phyloP scores from a whole-genome alignment of 1,140 invertebrate genomes.

The Dendrolimus punctatus region DNA sequence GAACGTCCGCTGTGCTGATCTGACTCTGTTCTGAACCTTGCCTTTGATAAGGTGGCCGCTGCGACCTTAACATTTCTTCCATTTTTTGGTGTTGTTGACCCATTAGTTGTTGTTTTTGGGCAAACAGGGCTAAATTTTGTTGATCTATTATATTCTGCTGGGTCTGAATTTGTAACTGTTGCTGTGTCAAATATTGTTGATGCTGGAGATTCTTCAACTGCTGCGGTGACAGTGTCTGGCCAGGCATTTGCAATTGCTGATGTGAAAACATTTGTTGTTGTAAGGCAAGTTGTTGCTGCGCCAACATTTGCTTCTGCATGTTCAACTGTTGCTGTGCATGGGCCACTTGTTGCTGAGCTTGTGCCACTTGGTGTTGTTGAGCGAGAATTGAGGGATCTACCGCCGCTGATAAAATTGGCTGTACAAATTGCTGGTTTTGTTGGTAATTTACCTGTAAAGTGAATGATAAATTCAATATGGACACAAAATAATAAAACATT shows the following conservation, averaged over 20 bases:
- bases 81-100: conserved; percentile 69
- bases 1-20: conserved; percentile 43
- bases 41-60: conserved; percentile 52
- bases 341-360: conserved; percentile 60
- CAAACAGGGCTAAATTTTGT: conserved; percentile 52
- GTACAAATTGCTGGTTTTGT: conserved; percentile 52
- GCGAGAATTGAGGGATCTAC: conserved; percentile 48
- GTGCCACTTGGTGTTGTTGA: conserved; percentile 54
- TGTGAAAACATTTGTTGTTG: conserved; percentile 60
- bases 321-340: conserved; percentile 62
- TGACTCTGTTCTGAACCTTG: conserved; percentile 62
- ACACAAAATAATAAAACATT: no score
- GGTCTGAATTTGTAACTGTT: conserved; percentile 58
- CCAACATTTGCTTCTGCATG: conserved; percentile 58
- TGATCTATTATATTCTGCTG: conserved; percentile 64
- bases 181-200: conserved; percentile 64
- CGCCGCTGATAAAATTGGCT: conserved; percentile 37
- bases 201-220: conserved; percentile 66
- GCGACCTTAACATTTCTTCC: conserved; percentile 54
- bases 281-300: conserved; percentile 60
- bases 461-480: no score
- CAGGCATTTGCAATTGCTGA: conserved; percentile 61
- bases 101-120: conserved; percentile 70
- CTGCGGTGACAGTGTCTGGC: conserved; percentile 67
- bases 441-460: conserved; percentile 38